Base-by-base conservation (phyloP, 2,113 vertebrate species). In the Noturus placidus region DNA sequence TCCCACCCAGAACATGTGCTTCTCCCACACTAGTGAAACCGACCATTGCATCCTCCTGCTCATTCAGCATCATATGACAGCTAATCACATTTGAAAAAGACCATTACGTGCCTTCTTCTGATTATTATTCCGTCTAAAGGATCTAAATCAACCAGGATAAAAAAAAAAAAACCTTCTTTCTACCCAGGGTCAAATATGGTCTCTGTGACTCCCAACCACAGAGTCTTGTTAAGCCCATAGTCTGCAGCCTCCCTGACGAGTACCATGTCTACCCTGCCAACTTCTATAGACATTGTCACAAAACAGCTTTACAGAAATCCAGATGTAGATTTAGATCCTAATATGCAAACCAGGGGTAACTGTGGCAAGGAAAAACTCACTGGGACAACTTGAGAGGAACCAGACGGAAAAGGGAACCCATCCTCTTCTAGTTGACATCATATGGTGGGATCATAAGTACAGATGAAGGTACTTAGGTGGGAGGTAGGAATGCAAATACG, bases 221-320 rank as follows among this genome's bases (percentile, higher is more conserved):
- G 30, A 30, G 6, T 79, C 27, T 79, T 54, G 76, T 54, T 0
- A 97, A 99, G 91, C 97, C 97, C 0, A 96, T 99, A 86, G 98
- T 99, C 93, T 99, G 98, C 0, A 97, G 98, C 27, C 54, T 97
- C 52, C 98, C 97, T 0, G 98, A 99, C 89, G 98, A 98, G 86
- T 97, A 97, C 88, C 98, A 99, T 0, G 96, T 99, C 56, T 96
- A 99, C 13, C 97, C 97, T 0, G 98, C 98, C 83, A 92, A 95
- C 46, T 99, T 99, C 93, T 93, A 94, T 80, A 57, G 78, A 57
- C 78, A 57, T 52, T 80, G 50, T 79, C 76, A 52, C 76, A 78
- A 78, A 78, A 30, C 76, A 78, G 46, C 42, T 50, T 77, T 54
- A 17, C 27, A 79, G 50, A 54, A 79, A 15, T 54, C 76, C 72